A percentile compares a stretch with the other conserved stretches of the same genome.
Conservation (phyloP, 2,797 vertebrate genomes). For the Poecile montanus region DNA sequence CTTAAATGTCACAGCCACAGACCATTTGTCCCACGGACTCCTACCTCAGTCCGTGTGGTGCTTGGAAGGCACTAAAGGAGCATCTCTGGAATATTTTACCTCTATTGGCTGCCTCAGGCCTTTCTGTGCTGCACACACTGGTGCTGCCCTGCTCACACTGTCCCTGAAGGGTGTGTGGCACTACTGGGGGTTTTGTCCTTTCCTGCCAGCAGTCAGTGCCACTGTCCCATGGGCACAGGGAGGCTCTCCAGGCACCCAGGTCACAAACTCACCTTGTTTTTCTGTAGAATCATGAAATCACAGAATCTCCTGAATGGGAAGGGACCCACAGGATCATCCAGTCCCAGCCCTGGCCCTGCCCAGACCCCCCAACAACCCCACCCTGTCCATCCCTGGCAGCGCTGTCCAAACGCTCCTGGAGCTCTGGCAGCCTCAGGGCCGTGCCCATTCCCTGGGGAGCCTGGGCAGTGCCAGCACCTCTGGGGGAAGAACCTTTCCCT, state of each 20-base stretch:
- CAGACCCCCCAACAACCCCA: fast-evolving
- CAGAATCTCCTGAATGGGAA: neutral
- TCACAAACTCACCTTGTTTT: neutral
- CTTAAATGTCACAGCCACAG: conserved; percentile 1
- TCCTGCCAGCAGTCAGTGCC: neutral
- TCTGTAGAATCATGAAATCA: neutral
- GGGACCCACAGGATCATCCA: fast-evolving
- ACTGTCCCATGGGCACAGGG: neutral
- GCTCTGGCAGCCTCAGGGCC: neutral
- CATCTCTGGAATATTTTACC: neutral
- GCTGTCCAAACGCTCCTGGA: neutral
- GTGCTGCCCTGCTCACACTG: neutral
- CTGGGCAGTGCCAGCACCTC: neutral
- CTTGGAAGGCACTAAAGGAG: neutral
- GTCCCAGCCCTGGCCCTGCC: neutral
- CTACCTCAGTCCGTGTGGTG: neutral
- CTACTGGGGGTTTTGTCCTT: neutral
- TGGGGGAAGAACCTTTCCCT: neutral
- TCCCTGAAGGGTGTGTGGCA: neutral
- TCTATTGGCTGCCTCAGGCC: neutral
- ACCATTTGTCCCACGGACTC: neutral
- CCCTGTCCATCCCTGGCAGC: neutral
- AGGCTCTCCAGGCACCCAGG: neutral
- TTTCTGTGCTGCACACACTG: neutral
- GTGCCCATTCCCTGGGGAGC: neutral